These are phyloP conservation scores for Microtus richardsoni DNA, from an alignment of 2,113 vertebrate species.

Conservation along the genomic window DNA sequence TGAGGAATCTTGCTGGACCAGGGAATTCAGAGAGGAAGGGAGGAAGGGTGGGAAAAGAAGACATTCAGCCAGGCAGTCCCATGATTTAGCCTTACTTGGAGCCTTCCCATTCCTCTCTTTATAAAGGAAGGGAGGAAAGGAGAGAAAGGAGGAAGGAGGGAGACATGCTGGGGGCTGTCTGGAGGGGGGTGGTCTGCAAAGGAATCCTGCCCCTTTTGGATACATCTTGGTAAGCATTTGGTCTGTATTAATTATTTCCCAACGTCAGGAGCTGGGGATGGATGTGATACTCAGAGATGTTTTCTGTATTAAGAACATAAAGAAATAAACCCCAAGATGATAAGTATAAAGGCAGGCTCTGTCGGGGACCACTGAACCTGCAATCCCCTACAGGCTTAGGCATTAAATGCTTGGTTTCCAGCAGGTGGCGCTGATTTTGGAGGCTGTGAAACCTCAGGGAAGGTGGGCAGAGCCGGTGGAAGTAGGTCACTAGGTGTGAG, in stretches of 20 bases:
- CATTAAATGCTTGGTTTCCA: not conserved
- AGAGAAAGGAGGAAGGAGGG: not conserved
- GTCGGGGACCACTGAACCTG: not conserved
- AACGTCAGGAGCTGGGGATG: not conserved
- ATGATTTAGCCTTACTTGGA: not conserved
- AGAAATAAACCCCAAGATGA: not conserved
- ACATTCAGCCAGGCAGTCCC: not conserved
- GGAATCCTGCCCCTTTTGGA: not conserved
- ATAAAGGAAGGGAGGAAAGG: not conserved
- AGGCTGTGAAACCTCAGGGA: not conserved
- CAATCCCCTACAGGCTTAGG: too few relatives aligned
- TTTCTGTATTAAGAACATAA: not conserved
- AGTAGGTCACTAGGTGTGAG: not conserved
- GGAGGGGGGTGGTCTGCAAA: not conserved
- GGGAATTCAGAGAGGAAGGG: not conserved
- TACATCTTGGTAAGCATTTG: not conserved
- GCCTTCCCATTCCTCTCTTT: not conserved
- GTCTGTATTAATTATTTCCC: not conserved
- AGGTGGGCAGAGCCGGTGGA: too few relatives aligned
- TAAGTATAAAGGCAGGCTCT: not conserved
- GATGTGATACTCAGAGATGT: not conserved
- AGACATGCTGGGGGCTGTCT: not conserved
- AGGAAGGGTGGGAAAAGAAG: too few relatives aligned
- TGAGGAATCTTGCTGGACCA: not conserved
- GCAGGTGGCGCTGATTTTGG: not conserved